A percentile compares a stretch with the other conserved stretches of the same genome.
phyloP scores from a whole-genome alignment of 2,888 invertebrate species.

The Taenaris catops region DNA sequence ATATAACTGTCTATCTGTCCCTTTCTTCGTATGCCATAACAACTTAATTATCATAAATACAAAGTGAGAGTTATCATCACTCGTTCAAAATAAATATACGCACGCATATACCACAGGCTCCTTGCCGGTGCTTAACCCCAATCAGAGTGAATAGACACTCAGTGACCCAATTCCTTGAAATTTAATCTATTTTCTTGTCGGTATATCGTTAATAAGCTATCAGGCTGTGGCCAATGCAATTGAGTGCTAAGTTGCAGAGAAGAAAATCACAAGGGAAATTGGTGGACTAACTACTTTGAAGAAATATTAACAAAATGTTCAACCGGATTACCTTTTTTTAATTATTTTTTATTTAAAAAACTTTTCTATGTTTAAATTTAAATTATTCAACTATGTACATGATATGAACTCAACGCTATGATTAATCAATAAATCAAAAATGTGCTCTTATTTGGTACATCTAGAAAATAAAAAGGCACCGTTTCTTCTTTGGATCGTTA shows the following conservation, averaged over 20 bases:
- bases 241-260: slow-evolving; percentile 13
- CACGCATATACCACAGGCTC: slow-evolving; percentile 4
- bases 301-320: background rate
- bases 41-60: no score
- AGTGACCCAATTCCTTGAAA: slow-evolving; percentile 60
- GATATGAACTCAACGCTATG: no score
- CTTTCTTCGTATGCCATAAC: no score
- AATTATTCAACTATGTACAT: no score
- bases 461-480: no score
- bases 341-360: no score
- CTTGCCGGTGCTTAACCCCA: slow-evolving; percentile 32
- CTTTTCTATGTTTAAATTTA: no score
- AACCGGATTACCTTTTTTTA: no score
- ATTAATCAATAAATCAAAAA: no score
- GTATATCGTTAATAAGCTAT: slow-evolving; percentile 37
- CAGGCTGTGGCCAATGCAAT: slow-evolving; percentile 24
- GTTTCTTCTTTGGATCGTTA: no score
- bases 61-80: background rate
- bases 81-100: slow-evolving; percentile 1
- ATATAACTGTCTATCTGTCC: no score
- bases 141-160: slow-evolving; percentile 38
- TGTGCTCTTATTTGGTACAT: no score
- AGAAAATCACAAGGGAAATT: slow-evolving; percentile 22
- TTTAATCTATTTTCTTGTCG: slow-evolving; percentile 52
- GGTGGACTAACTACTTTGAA: background rate